Evolutionary conservation across 2,888 invertebrate genomes (phyloP).

Genomic region (Leucophenga montana): DNA sequence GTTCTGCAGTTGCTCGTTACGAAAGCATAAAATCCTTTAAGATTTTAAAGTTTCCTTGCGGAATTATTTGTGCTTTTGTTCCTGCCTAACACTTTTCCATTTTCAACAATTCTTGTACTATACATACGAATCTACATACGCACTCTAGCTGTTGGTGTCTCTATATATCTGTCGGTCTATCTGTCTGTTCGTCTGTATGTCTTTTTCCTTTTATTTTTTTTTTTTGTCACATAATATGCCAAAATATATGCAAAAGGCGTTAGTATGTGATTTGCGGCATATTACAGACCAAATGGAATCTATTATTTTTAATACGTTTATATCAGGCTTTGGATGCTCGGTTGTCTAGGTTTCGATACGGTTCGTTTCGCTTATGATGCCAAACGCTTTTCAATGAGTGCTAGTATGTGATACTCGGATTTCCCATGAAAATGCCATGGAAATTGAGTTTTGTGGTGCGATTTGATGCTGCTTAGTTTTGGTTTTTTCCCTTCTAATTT

Average conservation of each 20-base stretch:
- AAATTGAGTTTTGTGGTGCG: neutral
- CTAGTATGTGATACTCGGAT: neutral
- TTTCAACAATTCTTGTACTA: no score
- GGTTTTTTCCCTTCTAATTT: neutral
- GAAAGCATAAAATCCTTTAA: neutral
- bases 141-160: no score
- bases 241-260: slow-evolving; percentile 20
- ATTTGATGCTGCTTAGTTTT: neutral
- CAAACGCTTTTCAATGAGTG: neutral
- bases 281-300: slow-evolving; percentile 21
- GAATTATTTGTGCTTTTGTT: no score
- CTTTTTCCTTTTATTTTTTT: no score
- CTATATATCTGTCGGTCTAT: no score
- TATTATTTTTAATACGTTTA: slow-evolving; percentile 26
- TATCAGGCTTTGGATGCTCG: neutral
- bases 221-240: slow-evolving; percentile 18
- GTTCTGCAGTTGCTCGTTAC: neutral
- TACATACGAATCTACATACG: no score
- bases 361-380: slow-evolving; percentile 2
- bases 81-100: no score
- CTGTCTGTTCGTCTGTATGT: neutral
- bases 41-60: no score
- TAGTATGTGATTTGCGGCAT: slow-evolving; percentile 19
- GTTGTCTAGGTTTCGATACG: neutral
- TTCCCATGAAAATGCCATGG: slow-evolving; percentile 12